Evolutionary conservation across 2,888 invertebrate genomes (phyloP), one percentile per base, ranked within the genome.

Genomic region (Pollenia griseotomentosa): DNA sequence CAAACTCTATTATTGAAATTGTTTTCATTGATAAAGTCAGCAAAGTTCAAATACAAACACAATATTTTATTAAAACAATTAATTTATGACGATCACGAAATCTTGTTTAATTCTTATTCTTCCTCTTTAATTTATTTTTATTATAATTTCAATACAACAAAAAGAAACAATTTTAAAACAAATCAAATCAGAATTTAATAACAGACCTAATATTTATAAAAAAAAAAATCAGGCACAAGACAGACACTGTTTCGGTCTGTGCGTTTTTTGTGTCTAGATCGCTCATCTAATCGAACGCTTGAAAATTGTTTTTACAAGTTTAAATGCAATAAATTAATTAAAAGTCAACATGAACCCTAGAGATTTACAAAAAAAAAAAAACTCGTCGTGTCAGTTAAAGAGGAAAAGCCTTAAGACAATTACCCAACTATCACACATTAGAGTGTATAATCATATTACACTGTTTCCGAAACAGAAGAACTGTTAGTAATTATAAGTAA

Each of bases 1-100:
- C 80, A 88, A 83, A 80, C 46, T 83, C 70, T 81, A 81, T 87
- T 73, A 87, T 63, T 78, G 19, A 84, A 84, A 78, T 63, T 63
- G 53, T 61, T 87, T 83, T 82, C 70, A 84, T 87, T 87, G 81
- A 84, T 84, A 57, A 81, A 85, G 65, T 73, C 74, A 85, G 83
- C 80, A 70, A 79, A 87, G 88, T 88, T 89, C 87, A 87, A 86
- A 53, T 83, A 63, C 66, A 81, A 83, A 81, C 44, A 85, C 81
- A 77, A 88, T 84, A 87, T 82, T 84, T 87, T 78, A 82, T 87
- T 78, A 68, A 75, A 87, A 86, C 80, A 88, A 89, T 88, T 87
- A 89, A 90, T 89, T 89, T 89, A 89, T 89, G 88, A 70, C 87
- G 86, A 86, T 85, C 88, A 89, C 89, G 88, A 87, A 88, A 86